Evolutionary conservation across 2,113 vertebrate genomes (phyloP).

Genomic region (Anarhynchus alexandrinus): DNA sequence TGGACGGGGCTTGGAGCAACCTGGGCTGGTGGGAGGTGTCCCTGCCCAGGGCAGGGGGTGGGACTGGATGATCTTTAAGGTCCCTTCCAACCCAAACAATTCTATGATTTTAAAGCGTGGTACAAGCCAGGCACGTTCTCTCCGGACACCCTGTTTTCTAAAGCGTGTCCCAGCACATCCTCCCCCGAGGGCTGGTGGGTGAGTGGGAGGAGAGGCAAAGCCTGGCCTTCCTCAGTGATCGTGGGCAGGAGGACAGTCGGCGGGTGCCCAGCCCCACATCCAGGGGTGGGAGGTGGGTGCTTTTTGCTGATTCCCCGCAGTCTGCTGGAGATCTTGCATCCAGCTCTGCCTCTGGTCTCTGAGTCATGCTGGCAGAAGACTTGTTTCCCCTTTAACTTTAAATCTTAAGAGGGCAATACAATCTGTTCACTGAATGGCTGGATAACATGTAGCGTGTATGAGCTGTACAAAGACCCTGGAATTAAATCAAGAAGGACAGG

Average conservation of each 20-base stretch:
- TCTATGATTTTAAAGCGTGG: neutral
- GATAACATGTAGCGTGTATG: rapidly evolving
- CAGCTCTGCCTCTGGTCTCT: neutral
- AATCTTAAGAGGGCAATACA: neutral
- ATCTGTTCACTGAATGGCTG: rapidly evolving
- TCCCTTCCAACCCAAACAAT: neutral
- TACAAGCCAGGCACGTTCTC: neutral
- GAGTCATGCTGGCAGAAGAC: rapidly evolving
- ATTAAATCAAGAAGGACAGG: neutral
- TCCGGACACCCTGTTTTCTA: neutral
- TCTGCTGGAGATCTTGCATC: rapidly evolving
- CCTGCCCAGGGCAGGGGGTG: neutral
- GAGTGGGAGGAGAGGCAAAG: neutral
- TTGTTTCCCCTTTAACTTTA: neutral
- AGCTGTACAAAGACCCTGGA: neutral
- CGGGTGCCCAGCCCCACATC: neutral
- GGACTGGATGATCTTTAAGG: neutral
- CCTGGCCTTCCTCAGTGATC: rapidly evolving
- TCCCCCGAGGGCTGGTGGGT: neutral
- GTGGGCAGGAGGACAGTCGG: no score
- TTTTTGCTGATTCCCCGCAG: no score
- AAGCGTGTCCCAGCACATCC: neutral
- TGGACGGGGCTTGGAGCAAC: neutral
- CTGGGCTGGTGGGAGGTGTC: neutral
- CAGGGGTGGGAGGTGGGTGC: neutral